Percentiles rank a stretch among this genome's conserved stretches.
Conservation (phyloP, 2,888 invertebrate species). For the Pilophorus perplexus region DNA sequence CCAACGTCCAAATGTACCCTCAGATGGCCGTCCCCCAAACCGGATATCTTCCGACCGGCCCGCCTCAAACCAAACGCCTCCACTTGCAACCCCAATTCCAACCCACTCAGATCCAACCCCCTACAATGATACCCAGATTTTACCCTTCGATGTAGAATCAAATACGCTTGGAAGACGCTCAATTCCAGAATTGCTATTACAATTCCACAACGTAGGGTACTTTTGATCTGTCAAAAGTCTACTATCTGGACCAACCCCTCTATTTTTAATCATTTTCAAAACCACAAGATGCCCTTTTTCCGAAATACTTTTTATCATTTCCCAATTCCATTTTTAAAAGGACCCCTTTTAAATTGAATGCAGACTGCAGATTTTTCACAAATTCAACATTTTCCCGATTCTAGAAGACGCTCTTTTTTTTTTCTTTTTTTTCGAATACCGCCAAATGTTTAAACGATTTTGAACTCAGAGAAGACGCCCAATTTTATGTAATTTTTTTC, state of each 20-base stretch:
- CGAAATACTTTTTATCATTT: neutral
- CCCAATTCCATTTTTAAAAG: slow-evolving; percentile 1
- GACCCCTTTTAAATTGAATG: too few species aligned
- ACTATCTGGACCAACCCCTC: neutral
- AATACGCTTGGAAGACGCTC: neutral
- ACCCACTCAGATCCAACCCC: neutral
- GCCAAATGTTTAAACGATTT: too few species aligned
- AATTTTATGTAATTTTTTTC: too few species aligned
- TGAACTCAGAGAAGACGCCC: too few species aligned
- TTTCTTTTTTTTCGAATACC: too few species aligned
- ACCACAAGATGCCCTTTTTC: neutral
- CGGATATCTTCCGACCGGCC: neutral
- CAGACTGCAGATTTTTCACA: too few species aligned
- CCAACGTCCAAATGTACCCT: slow-evolving; percentile 12
- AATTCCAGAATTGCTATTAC: neutral
- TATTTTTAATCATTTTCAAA: neutral
- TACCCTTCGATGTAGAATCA: slow-evolving; percentile 33
- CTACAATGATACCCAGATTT: slow-evolving; percentile 18
- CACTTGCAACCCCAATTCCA: slow-evolving; percentile 23
- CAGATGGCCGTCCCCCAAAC: neutral
- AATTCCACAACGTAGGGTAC: too few species aligned
- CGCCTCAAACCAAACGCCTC: slow-evolving; percentile 21
- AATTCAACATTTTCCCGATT: too few species aligned
- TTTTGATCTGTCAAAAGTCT: too few species aligned
- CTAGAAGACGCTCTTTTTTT: too few species aligned